phyloP scores from a whole-genome alignment of 1,140 invertebrate genomes.

The Eumaeus atala region DNA sequence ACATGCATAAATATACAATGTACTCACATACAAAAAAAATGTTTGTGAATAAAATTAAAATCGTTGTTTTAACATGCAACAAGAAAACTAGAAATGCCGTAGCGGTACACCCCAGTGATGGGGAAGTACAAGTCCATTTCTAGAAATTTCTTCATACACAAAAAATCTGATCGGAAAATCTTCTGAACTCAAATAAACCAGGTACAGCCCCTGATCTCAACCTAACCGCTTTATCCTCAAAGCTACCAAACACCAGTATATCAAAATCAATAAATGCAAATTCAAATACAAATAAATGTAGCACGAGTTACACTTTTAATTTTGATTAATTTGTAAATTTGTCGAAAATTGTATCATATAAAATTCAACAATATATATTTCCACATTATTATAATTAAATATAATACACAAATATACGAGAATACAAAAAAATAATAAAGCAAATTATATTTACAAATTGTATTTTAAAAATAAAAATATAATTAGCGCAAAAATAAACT shows the following conservation, averaged over 20 bases:
- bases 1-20: conserved; percentile 31
- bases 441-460: too few species aligned
- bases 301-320: conserved; percentile 10
- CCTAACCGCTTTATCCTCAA: background rate
- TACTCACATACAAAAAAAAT: conserved; percentile 31
- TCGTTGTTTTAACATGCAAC: conserved; percentile 50
- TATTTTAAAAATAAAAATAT: too few species aligned
- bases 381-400: too few species aligned
- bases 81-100: conserved; percentile 16
- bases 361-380: background rate
- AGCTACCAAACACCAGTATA: conserved; percentile 2
- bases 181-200: background rate
- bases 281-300: conserved; percentile 5
- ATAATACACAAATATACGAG: too few species aligned
- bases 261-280: conserved; percentile 3
- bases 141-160: background rate
- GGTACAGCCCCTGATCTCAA: background rate
- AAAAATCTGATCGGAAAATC: background rate
- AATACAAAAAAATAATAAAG: too few species aligned
- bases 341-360: background rate
- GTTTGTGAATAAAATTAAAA: conserved; percentile 60
- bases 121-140: background rate
- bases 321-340: too few species aligned
- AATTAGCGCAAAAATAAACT: too few species aligned
- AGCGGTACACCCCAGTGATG: background rate